A percentile compares a stretch with the other conserved stretches of the same genome.
Conservation (phyloP, 2,888 invertebrate genomes). For the Abscondita cerata region DNA sequence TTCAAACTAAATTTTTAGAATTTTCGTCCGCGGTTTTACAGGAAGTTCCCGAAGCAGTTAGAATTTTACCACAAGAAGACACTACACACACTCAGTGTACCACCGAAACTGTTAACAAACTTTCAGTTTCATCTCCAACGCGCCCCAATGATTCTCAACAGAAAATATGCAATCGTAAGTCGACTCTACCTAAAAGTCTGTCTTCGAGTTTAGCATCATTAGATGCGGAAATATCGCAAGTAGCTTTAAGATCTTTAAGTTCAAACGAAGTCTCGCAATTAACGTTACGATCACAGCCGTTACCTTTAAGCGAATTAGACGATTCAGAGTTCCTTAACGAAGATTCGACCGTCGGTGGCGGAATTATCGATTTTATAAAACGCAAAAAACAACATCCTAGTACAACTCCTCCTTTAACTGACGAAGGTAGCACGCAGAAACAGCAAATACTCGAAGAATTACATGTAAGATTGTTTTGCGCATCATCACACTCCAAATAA, state of each 20-base stretch:
- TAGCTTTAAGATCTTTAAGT: constrained; percentile 59
- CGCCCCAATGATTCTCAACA: constrained; percentile 30
- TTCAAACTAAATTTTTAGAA: constrained; percentile 21
- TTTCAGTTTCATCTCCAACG: constrained; percentile 50
- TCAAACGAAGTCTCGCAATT: constrained; percentile 67
- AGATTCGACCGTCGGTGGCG: constrained; percentile 56
- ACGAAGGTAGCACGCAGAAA: constrained; percentile 71
- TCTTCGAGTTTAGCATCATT: constrained; percentile 60
- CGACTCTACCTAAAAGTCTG: constrained; percentile 63
- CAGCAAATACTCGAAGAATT: constrained; percentile 76
- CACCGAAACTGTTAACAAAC: constrained; percentile 47
- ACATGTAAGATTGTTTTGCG: constrained; percentile 52
- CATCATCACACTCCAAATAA: background rate
- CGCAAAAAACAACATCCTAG: constrained; percentile 52
- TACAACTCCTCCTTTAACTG: constrained; percentile 48
- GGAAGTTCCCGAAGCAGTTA: constrained; percentile 67
- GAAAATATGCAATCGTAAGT: constrained; percentile 54
- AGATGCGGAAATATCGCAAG: constrained; percentile 65
- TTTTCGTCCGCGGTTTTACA: constrained; percentile 59
- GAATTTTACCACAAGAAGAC: constrained; percentile 64
- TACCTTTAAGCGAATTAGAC: constrained; percentile 52
- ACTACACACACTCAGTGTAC: constrained; percentile 41
- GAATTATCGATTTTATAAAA: constrained; percentile 57
- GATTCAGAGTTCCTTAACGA: constrained; percentile 59
- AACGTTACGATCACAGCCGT: constrained; percentile 59